A percentile compares a stretch with the other conserved stretches of the same genome.
Conservation (phyloP, 1,140 invertebrate genomes). For the Kradibia gibbosae region DNA sequence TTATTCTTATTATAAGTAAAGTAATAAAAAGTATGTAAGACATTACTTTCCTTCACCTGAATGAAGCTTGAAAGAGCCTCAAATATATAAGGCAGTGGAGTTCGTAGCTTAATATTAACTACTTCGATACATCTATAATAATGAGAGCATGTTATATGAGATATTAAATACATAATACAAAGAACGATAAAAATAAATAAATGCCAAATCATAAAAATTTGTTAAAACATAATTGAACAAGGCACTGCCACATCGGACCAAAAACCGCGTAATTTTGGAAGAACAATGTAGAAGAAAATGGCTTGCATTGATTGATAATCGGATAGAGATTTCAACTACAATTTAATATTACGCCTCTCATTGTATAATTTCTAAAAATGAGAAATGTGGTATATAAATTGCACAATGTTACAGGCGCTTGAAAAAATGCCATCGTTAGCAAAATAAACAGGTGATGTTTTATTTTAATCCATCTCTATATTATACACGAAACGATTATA, state of each 20-base stretch:
- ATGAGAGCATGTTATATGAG: constrained; percentile 15
- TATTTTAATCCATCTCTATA: background rate
- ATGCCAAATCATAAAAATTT: constrained; percentile 43
- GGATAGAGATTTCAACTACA: constrained; percentile 29
- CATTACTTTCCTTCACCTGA: constrained; percentile 10
- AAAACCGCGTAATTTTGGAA: constrained; percentile 48
- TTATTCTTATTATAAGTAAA: constrained; percentile 18
- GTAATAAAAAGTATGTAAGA: constrained; percentile 6
- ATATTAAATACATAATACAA: constrained; percentile 6
- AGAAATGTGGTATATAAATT: constrained; percentile 12
- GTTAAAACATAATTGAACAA: constrained; percentile 54
- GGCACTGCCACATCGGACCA: constrained; percentile 70
- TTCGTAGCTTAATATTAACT: constrained; percentile 6
- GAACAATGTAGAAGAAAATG: constrained; percentile 35
- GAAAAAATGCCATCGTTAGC: constrained; percentile 5
- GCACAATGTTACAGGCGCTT: constrained; percentile 30
- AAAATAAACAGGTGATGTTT: background rate
- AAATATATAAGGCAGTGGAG: background rate
- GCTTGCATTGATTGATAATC: constrained; percentile 20
- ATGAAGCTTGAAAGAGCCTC: background rate
- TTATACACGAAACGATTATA: background rate
- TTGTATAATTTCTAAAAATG: constrained; percentile 16
- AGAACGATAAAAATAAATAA: constrained; percentile 30
- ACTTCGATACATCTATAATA: constrained; percentile 16
- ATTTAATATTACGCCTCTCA: constrained; percentile 20